Evolutionary conservation across 1,140 invertebrate genomes (phyloP).

Genomic region (Macrobrachium nipponense): DNA sequence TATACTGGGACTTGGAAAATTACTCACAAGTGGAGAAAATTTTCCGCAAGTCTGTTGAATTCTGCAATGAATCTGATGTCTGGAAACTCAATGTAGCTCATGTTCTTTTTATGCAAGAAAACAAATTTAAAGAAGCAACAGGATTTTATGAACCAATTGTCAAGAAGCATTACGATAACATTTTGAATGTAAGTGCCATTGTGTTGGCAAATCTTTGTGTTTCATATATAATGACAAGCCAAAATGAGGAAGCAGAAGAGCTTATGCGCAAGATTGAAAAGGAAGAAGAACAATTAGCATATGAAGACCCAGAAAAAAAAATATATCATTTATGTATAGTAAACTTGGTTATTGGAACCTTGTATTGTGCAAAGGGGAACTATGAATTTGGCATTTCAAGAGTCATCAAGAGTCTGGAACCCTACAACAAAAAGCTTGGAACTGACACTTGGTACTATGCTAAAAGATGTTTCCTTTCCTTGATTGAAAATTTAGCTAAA

Average conservation of each 20-base stretch:
- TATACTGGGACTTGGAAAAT: constrained; percentile 98
- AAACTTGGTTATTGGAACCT: constrained; percentile 97
- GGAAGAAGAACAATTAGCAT: constrained; percentile 88
- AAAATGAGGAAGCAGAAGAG: constrained; percentile 99
- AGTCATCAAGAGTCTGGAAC: constrained; percentile 96
- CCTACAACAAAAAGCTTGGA: constrained; percentile 94
- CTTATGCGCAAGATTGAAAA: constrained; percentile 99
- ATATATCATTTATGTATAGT: constrained; percentile 98
- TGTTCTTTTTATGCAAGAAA: constrained; percentile 99
- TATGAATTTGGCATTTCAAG: constrained; percentile 99
- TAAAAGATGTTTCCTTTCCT: constrained; percentile 92
- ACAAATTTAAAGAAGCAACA: constrained; percentile 97
- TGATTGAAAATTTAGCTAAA: constrained; percentile 92
- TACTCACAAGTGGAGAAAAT: constrained; percentile 95
- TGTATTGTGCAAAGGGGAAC: constrained; percentile 99
- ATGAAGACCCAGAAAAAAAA: constrained; percentile 95
- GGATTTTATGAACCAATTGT: constrained; percentile 99
- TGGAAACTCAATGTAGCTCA: constrained; percentile 99
- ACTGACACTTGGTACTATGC: constrained; percentile 98
- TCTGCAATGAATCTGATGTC: constrained; percentile 96
- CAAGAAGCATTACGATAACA: constrained; percentile 96
- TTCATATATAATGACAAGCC: constrained; percentile 98
- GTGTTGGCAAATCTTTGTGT: constrained; percentile 98
- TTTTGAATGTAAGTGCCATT: constrained; percentile 94
- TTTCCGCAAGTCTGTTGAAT: constrained; percentile 96